phyloP scores from a whole-genome alignment of 1,140 invertebrate genomes.

The Megalopta genalis region DNA sequence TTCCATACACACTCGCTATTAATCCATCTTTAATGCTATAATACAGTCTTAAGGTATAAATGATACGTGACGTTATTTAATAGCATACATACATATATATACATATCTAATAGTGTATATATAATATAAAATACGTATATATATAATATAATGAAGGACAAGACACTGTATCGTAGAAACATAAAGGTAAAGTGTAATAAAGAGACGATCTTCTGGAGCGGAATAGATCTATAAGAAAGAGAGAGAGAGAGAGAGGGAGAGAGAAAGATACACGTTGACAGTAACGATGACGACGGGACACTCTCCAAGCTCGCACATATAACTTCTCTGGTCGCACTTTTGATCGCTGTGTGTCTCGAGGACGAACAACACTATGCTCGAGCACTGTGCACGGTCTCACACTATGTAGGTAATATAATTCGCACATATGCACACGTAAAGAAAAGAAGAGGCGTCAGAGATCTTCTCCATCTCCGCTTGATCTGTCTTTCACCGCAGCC shows the following conservation, averaged over 20 bases:
- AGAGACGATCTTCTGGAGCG: not conserved
- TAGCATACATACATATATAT: not conserved
- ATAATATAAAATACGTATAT: not conserved
- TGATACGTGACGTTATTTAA: constrained; percentile 15
- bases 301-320: constrained; percentile 51
- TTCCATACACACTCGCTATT: not conserved
- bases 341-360: constrained; percentile 30
- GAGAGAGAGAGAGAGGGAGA: not conserved
- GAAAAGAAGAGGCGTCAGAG: too few species aligned
- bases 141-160: constrained; percentile 8
- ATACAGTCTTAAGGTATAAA: not conserved
- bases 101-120: not conserved
- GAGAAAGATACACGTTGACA: not conserved
- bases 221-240: not conserved
- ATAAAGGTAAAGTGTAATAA: constrained; percentile 22
- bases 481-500: constrained; percentile 29
- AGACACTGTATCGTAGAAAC: constrained; percentile 4
- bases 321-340: constrained; percentile 45
- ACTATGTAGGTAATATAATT: constrained; percentile 63
- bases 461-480: constrained; percentile 21
- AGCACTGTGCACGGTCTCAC: constrained; percentile 76
- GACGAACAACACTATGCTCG: constrained; percentile 65
- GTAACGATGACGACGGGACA: constrained; percentile 52
- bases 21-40: not conserved
- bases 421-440: constrained; percentile 50